These are phyloP conservation scores for Auanema freiburgensis DNA, from an alignment of 2,888 invertebrate species.

Conservation along the genomic window DNA sequence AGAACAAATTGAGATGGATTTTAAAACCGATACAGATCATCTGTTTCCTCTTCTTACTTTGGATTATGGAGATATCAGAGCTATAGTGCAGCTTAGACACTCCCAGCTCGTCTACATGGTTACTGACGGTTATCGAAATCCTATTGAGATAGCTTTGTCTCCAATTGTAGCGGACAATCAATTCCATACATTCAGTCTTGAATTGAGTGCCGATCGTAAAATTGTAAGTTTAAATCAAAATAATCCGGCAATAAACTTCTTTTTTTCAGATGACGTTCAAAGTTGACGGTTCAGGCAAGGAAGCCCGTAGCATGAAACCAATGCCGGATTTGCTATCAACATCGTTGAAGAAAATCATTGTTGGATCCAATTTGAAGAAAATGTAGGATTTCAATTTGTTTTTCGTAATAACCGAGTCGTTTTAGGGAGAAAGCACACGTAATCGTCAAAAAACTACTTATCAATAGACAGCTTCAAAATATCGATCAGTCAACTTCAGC, in stretches of 20 bases:
- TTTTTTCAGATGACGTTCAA: constrained; percentile 25
- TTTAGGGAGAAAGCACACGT: too few species aligned
- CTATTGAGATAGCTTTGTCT: constrained; percentile 16
- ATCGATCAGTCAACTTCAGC: too few species aligned
- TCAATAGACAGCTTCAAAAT: too few species aligned
- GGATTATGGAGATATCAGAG: constrained; percentile 4
- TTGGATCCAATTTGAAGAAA: constrained; percentile 4
- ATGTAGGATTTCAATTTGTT: too few species aligned
- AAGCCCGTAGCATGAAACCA: constrained; percentile 21
- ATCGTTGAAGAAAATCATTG: constrained; percentile 8
- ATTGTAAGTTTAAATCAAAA: neutral
- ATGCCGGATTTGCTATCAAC: constrained; percentile 6
- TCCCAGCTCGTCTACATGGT: neutral
- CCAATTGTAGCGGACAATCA: constrained; percentile 7
- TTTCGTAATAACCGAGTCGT: too few species aligned
- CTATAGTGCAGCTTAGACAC: neutral
- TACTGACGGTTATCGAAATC: constrained; percentile 13
- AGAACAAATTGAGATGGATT: constrained; percentile 8
- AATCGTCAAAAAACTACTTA: too few species aligned
- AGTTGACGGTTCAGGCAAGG: constrained; percentile 39
- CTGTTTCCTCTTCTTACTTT: constrained; percentile 3
- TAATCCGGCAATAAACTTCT: neutral
- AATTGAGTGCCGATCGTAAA: constrained; percentile 10
- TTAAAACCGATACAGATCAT: constrained; percentile 5
- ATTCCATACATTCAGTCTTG: constrained; percentile 12